Percentiles rank a stretch among this genome's conserved stretches.
phyloP scores from a whole-genome alignment of 2,888 invertebrate genomes.

The Myathropa florea region DNA sequence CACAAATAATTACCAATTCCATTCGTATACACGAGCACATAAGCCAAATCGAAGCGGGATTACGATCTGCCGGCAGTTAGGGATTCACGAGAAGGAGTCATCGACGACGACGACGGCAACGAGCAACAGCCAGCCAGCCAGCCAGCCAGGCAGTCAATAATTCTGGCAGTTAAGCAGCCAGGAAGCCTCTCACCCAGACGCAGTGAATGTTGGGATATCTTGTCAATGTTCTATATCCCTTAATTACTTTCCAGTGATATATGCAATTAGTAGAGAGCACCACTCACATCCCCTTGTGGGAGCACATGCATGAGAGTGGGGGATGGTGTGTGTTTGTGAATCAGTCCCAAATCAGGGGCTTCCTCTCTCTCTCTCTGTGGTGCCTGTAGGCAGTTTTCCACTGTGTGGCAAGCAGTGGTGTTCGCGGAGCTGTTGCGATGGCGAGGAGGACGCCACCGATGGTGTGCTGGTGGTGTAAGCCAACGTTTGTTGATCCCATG shows the following conservation, averaged over 20 bases:
- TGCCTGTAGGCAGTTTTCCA: slow-evolving; percentile 36
- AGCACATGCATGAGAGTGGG: background rate
- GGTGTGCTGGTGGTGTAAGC: background rate
- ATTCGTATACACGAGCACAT: slow-evolving; percentile 9
- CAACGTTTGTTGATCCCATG: slow-evolving; percentile 62
- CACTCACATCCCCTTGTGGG: background rate
- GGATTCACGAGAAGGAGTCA: slow-evolving; percentile 16
- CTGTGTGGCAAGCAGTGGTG: slow-evolving; percentile 1
- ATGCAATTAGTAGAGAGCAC: slow-evolving; percentile 52
- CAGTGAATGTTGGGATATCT: slow-evolving; percentile 11
- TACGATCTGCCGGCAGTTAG: slow-evolving; percentile 25
- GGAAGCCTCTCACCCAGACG: background rate
- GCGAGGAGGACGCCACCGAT: background rate
- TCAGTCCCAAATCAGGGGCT: background rate
- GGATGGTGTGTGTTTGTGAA: too few species aligned
- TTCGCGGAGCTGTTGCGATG: background rate
- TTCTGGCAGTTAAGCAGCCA: background rate
- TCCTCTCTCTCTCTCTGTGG: slow-evolving; percentile 11
- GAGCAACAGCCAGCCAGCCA: slow-evolving; percentile 27
- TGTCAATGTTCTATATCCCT: slow-evolving; percentile 63
- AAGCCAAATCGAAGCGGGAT: slow-evolving; percentile 36
- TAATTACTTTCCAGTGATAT: slow-evolving; percentile 64
- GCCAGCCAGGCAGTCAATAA: slow-evolving; percentile 2
- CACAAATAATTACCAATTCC: slow-evolving; percentile 66
- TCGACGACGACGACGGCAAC: slow-evolving; percentile 25